Evolutionary conservation across 2,888 invertebrate species (phyloP), one percentile per base, ranked within the genome.

Genomic region (Athalia rosae): DNA sequence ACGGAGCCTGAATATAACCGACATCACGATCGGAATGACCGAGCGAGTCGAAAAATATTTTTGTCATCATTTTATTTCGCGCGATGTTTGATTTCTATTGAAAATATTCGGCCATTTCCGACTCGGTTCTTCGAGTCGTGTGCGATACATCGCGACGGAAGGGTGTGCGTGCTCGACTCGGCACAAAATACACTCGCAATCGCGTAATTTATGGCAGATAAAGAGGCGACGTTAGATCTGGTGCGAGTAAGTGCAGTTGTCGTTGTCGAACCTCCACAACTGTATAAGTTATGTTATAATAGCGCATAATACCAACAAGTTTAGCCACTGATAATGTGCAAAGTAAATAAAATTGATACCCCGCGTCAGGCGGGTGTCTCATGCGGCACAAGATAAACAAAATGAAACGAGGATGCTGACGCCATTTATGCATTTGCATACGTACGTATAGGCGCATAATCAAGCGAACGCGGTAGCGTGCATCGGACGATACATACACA

Each of bases 171-270:
- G 8, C 8, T 15, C 4, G 69, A 28, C 28, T 28, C 28, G 28
- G 28, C 28, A 1, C 28, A 2, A 28, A 28, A 28, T 28, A 28
- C 28, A 28, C 28, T 28, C 4, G 67, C 67, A 69, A 69, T 43
- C 69, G 53, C 43, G 69, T 28, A 69, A 53, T 43, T 58, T 28
- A 58, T 53, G 41, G 15, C 50, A 71, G 80, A 79, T 77, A 82
- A 82, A 79, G 79, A 80, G 84, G 85, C 85, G 84, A 84, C 84
- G 76, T 82, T 82, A 82, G 77, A 84, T 85, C 84, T 84, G 80
- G 77, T 59, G 15, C 13, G 56, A 13, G n/a, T n/a, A n/a, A n/a
- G n/a, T n/a, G n/a, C 43, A 41, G 67, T 53, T 53, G 67, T 41
- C 56, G 69, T 9, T 45, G 13, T 8, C 13, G 45, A 43, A n/a